phyloP scores from a whole-genome alignment of 2,113 vertebrate species.

The Petrocephalus microphthalmus region DNA sequence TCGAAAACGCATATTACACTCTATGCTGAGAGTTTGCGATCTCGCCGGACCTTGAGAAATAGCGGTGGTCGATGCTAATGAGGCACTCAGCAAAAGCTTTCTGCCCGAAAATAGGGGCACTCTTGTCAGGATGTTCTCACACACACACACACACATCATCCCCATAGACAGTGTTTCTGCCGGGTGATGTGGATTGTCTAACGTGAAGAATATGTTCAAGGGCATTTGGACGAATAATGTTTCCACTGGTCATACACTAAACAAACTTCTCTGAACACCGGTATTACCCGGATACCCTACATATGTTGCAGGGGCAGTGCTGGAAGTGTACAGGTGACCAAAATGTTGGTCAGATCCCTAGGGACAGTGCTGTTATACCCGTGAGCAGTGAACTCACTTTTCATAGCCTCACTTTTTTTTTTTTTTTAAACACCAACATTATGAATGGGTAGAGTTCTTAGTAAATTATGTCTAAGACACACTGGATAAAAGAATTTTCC shows the following conservation, averaged over 20 bases:
- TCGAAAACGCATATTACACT: background rate
- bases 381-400: background rate
- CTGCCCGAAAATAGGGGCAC: background rate
- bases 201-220: background rate
- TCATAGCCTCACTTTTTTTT: slow-evolving; percentile 8
- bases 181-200: background rate
- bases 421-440: slow-evolving; percentile 51
- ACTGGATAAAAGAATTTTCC: background rate
- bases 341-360: background rate
- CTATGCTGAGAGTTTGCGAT: background rate
- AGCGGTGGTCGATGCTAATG: slow-evolving; percentile 10
- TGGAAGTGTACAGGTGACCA: slow-evolving; percentile 5
- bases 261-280: background rate
- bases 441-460: background rate
- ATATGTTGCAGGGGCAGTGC: background rate
- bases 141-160: slow-evolving; percentile 9
- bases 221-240: slow-evolving; percentile 5
- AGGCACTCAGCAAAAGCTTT: background rate
- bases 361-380: background rate
- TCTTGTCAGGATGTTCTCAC: slow-evolving; percentile 16
- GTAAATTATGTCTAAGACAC: background rate
- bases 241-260: background rate
- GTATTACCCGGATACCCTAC: background rate
- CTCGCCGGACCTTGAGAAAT: background rate
- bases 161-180: background rate